Base-by-base conservation (phyloP, 2,113 vertebrate genomes). In the Dendrocopos noguchii region DNA sequence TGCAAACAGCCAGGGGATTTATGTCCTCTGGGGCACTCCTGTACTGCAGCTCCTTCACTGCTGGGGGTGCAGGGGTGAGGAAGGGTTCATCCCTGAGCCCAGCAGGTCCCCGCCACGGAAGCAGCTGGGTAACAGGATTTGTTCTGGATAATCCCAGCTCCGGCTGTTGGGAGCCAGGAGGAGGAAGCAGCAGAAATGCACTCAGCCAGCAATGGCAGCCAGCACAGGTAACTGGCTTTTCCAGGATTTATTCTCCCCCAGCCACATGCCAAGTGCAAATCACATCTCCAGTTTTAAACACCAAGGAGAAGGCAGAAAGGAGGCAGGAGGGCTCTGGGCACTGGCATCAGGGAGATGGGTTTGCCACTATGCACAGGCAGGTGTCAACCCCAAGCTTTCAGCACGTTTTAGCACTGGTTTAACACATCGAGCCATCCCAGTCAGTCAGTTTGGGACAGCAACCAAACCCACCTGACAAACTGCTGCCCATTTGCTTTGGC, bases 121-220 rank as follows among this genome's bases (percentile, higher is more conserved):
- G 56, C 67, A 71, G 80, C 70, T 87, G 84, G 36, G n/a, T 84
- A 91, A 94, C 77, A 87, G 84, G 85, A 88, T 91, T 95, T 81
- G 79, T 64, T 90, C 66, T 70, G 72, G 80, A 87, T 95, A 88
- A 92, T 91, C 84, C 74, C 34, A 3, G 0, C 27, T 65, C 57
- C 0, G 0, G 64, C 82, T 72, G 55, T 59, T 0, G 0, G 78
- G 44, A 88, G 29, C 56, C 0, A 0, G 63, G 28, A 50, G 59
- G 33, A 75, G 25, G 78, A 88, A 88, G 73, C 12, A 83, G 77
- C 53, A 0, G 67, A 75, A 78, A 79, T 27, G n/a, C 59, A 21
- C 52, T 67, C 31, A 39, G 27, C 7, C 44, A 55, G 73, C 74
- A 67, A 77, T 3, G 22, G 79, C 34, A 81, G 66, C 55, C 52